Evolutionary conservation across 2,113 vertebrate genomes (phyloP).

Genomic region (Antechinus stuartii): DNA sequence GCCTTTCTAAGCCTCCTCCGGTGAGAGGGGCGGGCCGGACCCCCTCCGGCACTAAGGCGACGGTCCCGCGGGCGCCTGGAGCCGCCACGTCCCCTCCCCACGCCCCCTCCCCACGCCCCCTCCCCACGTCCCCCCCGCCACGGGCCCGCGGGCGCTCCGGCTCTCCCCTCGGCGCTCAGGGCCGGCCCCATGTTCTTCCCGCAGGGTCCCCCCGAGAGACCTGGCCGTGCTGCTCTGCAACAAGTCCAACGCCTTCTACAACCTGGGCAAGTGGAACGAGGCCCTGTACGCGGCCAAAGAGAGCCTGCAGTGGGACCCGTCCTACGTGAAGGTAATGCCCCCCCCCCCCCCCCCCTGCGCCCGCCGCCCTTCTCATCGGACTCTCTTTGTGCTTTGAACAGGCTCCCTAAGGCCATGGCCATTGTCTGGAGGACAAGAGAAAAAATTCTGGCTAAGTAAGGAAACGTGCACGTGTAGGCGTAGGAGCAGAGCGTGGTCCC

Average conservation of each 20-base stretch:
- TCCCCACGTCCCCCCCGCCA: no score
- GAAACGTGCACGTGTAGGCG: not conserved
- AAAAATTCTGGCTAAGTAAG: no score
- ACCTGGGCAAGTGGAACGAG: slow-evolving; percentile 83
- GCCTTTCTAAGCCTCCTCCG: no score
- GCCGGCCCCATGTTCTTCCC: not conserved
- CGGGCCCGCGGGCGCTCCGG: no score
- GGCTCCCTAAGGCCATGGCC: not conserved
- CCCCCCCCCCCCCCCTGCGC: not conserved
- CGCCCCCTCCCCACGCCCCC: no score
- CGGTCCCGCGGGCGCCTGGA: no score
- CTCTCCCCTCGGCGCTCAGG: not conserved
- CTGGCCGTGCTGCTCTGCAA: slow-evolving; percentile 86
- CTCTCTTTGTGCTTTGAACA: not conserved
- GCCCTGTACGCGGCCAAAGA: slow-evolving; percentile 78
- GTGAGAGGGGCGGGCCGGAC: no score
- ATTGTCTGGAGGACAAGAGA: not conserved
- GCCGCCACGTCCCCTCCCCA: no score
- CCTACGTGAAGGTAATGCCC: slow-evolving; percentile 84
- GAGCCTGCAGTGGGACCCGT: slow-evolving; percentile 78
- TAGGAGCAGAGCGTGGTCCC: not conserved
- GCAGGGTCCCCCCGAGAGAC: slow-evolving; percentile 78
- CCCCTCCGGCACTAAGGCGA: no score
- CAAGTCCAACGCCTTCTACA: slow-evolving; percentile 85
- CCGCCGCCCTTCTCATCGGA: not conserved